Evolutionary conservation across 2,113 vertebrate species (phyloP).

Genomic region (Xyrauchen texanus): DNA sequence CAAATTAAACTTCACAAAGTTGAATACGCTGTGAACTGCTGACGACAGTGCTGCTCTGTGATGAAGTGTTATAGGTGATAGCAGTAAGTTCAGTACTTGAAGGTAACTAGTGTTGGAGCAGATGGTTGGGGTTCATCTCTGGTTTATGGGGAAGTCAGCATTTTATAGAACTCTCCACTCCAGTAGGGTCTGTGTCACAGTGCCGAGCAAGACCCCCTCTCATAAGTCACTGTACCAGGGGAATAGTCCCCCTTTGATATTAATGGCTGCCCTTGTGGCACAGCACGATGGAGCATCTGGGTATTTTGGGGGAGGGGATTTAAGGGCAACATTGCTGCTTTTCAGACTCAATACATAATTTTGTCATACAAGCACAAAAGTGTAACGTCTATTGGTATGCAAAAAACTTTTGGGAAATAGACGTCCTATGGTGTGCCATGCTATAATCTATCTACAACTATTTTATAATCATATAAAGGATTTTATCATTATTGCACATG

Average conservation of each 20-base stretch:
- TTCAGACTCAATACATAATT: neutral
- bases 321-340: conserved; percentile 61
- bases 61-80: conserved; percentile 48
- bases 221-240: conserved; percentile 66
- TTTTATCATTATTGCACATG: too few relatives aligned
- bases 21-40: conserved; percentile 32
- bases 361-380: too few relatives aligned
- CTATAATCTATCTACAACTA: too few relatives aligned
- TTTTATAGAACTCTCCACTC: conserved; percentile 68
- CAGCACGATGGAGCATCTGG: conserved; percentile 64
- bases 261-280: conserved; percentile 70
- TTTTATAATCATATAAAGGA: too few relatives aligned
- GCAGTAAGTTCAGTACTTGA: conserved; percentile 38
- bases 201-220: conserved; percentile 67
- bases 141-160: conserved; percentile 68
- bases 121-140: conserved; percentile 65
- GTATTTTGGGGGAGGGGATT: conserved; percentile 49
- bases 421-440: too few relatives aligned
- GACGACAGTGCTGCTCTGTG: conserved; percentile 41
- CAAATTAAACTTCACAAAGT: conserved; percentile 39
- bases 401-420: too few relatives aligned
- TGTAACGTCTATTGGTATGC: too few relatives aligned
- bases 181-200: conserved; percentile 62
- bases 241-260: conserved; percentile 69
- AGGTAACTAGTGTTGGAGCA: conserved; percentile 62